Percentiles rank a stretch among this genome's conserved stretches.
phyloP scores from a whole-genome alignment of 2,113 vertebrate species.

The Sporophila hypoxantha region DNA sequence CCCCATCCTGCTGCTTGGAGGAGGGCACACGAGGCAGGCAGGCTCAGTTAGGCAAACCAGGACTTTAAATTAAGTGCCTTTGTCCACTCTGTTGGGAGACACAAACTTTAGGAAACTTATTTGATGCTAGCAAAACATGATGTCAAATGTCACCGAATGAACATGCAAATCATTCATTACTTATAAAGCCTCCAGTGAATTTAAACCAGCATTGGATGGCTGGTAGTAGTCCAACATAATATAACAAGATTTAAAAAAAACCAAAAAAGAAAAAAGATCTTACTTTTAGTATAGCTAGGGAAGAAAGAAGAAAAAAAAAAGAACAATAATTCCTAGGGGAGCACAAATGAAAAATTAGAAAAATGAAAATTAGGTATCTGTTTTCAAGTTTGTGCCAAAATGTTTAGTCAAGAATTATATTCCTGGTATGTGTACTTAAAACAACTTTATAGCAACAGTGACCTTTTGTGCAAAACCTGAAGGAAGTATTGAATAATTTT shows the following conservation, averaged over 20 bases:
- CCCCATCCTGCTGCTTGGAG: neutral
- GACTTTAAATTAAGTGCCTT: neutral
- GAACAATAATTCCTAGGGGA: neutral
- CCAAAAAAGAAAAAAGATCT: neutral
- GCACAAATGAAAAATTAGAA: neutral
- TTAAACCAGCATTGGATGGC: neutral
- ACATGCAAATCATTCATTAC: neutral
- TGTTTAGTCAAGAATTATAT: neutral
- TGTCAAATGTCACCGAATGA: neutral
- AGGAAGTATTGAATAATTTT: neutral
- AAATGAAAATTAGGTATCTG: neutral
- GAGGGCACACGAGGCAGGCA: neutral
- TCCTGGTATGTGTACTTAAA: neutral
- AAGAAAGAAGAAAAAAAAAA: neutral
- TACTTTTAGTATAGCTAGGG: neutral
- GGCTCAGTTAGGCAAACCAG: neutral
- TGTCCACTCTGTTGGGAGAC: no score
- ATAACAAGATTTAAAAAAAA: neutral
- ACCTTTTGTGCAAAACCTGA: neutral
- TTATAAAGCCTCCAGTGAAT: neutral
- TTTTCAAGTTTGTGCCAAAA: neutral
- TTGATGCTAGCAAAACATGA: neutral
- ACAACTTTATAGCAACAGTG: neutral
- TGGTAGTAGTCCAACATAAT: neutral
- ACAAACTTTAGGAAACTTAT: neutral